A percentile compares a stretch with the other conserved stretches of the same genome.
Conservation (phyloP, 2,113 vertebrate species). For the Dicentrarchus labrax region DNA sequence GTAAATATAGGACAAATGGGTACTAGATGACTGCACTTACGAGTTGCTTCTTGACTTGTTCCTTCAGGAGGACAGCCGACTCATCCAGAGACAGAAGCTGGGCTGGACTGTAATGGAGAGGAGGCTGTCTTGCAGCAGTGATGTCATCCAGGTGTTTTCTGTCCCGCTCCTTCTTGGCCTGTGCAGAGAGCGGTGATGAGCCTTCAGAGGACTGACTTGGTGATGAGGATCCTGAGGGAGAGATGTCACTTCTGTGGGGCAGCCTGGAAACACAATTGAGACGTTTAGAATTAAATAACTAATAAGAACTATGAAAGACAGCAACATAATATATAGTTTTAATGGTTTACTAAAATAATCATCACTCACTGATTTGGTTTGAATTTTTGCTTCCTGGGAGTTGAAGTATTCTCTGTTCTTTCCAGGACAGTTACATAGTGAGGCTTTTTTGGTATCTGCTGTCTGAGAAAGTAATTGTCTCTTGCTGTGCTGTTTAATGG, state of each 20-base stretch:
- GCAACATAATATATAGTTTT: neutral
- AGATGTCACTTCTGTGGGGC: slow-evolving; percentile 70
- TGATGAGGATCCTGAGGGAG: slow-evolving; percentile 80
- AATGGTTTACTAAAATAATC: neutral
- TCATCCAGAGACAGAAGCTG: slow-evolving; percentile 90
- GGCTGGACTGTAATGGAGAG: slow-evolving; percentile 87
- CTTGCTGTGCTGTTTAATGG: slow-evolving; percentile 40
- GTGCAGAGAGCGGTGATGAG: slow-evolving; percentile 75
- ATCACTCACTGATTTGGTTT: slow-evolving; percentile 90
- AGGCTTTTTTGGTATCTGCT: slow-evolving; percentile 77
- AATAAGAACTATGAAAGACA: neutral
- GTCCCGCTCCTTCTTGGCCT: slow-evolving; percentile 85
- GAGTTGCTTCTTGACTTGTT: slow-evolving; percentile 89
- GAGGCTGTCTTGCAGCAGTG: slow-evolving; percentile 91
- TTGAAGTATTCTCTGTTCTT: slow-evolving; percentile 80
- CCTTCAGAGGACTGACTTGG: slow-evolving; percentile 72
- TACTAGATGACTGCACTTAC: slow-evolving; percentile 75
- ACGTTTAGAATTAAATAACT: neutral
- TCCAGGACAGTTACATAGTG: slow-evolving; percentile 90
- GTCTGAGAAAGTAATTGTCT: slow-evolving; percentile 65
- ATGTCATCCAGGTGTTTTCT: slow-evolving; percentile 93
- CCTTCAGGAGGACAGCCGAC: slow-evolving; percentile 86
- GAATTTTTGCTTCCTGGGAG: slow-evolving; percentile 83
- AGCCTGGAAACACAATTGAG: slow-evolving; percentile 80
- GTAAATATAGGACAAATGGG: neutral